Evolutionary conservation across 1,140 invertebrate genomes (phyloP).

Genomic region (Batillaria attramentaria): DNA sequence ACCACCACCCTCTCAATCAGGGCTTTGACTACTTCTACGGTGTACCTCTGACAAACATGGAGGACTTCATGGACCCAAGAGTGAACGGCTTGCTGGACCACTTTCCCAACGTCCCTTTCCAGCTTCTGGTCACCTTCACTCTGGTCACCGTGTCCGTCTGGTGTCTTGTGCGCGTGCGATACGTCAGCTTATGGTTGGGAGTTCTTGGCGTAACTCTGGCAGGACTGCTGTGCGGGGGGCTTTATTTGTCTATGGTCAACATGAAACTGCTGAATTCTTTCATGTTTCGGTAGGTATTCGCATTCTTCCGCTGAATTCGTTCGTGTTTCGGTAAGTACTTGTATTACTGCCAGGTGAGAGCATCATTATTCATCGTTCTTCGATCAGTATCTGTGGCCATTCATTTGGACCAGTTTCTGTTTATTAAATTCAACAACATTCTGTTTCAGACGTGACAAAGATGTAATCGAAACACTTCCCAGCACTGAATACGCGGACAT

Average conservation of each 20-base stretch:
- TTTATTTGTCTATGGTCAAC: slow-evolving; percentile 49
- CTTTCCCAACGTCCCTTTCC: slow-evolving; percentile 22
- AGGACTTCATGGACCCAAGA: slow-evolving; percentile 67
- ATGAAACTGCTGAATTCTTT: slow-evolving; percentile 62
- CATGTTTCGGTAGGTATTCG: slow-evolving; percentile 22
- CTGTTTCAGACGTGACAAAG: no score
- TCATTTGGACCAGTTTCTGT: no score
- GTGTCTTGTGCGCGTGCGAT: slow-evolving; percentile 23
- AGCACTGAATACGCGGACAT: no score
- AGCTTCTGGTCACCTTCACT: slow-evolving; percentile 30
- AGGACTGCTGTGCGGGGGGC: slow-evolving; percentile 21
- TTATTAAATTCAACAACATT: no score
- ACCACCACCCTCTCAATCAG: slow-evolving; percentile 72
- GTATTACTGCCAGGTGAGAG: no score
- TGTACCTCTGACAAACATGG: slow-evolving; percentile 70
- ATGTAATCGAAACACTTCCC: no score
- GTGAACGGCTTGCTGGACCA: slow-evolving; percentile 35
- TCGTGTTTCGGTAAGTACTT: no score
- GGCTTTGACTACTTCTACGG: slow-evolving; percentile 75
- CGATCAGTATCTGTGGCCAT: no score
- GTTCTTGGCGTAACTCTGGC: slow-evolving; percentile 30
- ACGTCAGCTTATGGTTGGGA: slow-evolving; percentile 22
- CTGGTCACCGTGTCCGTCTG: slow-evolving; percentile 8
- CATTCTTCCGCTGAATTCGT: no score
- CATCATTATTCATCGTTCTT: no score